phyloP scores from a whole-genome alignment of 2,797 vertebrate species.

The Thaleichthys pacificus region DNA sequence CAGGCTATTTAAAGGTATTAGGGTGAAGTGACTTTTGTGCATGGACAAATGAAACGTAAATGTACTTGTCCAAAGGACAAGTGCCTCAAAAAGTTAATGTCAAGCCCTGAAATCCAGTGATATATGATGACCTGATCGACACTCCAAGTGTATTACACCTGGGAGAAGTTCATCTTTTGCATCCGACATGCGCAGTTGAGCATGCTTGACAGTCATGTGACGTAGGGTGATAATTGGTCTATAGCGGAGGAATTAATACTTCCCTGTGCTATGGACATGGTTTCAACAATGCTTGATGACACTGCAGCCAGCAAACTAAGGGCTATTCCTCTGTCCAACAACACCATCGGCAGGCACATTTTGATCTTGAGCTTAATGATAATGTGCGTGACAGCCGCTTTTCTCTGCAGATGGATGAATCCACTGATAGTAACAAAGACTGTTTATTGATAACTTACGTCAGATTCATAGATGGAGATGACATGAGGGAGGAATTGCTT shows the following conservation, averaged over 20 bases:
- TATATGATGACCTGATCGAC: too few species aligned
- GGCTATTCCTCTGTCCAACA: conserved; percentile 20
- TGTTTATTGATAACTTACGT: conserved; percentile 29
- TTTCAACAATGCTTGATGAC: conserved; percentile 22
- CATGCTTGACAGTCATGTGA: too few species aligned
- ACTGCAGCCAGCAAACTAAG: conserved; percentile 18
- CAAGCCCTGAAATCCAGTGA: too few species aligned
- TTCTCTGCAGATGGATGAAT: conserved; percentile 22
- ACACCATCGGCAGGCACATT: conserved; percentile 4
- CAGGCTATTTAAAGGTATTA: too few species aligned
- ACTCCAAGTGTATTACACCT: too few species aligned
- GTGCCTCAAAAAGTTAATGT: too few species aligned
- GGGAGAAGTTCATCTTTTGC: too few species aligned
- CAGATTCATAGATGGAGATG: conserved; percentile 16
- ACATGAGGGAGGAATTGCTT: conserved; percentile 29
- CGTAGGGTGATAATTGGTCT: too few species aligned
- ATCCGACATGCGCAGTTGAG: too few species aligned
- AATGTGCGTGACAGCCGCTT: conserved; percentile 13
- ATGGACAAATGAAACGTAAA: too few species aligned
- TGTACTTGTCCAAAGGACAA: too few species aligned
- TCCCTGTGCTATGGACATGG: conserved; percentile 19
- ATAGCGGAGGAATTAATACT: conserved; percentile 27
- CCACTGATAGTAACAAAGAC: conserved; percentile 28
- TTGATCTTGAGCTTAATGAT: conserved; percentile 16
- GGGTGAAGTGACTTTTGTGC: too few species aligned